Conservation (phyloP, 2,797 vertebrate genomes). For the Ciconia nigra region DNA sequence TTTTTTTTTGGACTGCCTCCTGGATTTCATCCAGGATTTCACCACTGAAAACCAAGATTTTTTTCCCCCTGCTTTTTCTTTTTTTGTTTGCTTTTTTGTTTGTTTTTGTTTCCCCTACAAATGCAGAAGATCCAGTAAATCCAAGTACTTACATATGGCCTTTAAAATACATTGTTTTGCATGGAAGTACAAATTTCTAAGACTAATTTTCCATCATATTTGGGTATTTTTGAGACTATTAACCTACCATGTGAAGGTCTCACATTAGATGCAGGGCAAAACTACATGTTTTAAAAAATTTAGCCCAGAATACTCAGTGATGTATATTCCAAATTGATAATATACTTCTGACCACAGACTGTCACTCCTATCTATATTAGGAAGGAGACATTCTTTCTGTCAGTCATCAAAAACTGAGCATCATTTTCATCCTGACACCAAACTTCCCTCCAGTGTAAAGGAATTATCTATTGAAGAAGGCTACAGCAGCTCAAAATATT, state of each 20-base stretch:
- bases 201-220: not conserved
- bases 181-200: not conserved
- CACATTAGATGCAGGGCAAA: not conserved
- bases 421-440: not conserved
- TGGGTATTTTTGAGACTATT: not conserved
- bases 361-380: not conserved
- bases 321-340: not conserved
- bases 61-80: fast-evolving
- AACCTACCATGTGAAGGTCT: not conserved
- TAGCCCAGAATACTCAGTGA: not conserved
- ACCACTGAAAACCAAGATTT: not conserved
- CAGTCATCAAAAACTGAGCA: not conserved
- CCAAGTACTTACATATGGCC: not conserved
- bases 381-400: not conserved
- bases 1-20: not conserved
- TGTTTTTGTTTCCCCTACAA: fast-evolving
- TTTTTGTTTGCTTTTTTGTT: fast-evolving
- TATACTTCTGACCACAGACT: not conserved
- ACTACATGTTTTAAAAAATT: not conserved
- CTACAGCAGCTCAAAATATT: not conserved
- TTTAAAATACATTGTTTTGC: not conserved
- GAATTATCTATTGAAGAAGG: not conserved
- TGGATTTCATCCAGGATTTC: not conserved
- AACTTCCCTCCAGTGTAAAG: not conserved
- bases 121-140: not conserved